Evolutionary conservation across 2,113 vertebrate species (phyloP).

Genomic region (Triplophysa dalaica): DNA sequence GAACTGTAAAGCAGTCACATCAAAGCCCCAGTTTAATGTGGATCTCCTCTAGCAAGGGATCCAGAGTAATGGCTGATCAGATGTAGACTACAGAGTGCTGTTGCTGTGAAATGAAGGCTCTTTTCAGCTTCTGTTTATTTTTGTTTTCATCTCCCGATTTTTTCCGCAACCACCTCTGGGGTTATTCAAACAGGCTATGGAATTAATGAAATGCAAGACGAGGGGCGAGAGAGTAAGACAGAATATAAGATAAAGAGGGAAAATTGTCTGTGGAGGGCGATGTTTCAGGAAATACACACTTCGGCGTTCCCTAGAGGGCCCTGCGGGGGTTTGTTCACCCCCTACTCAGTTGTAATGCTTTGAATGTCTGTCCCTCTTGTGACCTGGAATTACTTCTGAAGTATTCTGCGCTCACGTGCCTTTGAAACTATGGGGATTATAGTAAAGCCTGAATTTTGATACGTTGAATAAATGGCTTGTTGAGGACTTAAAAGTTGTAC

Average conservation of each 20-base stretch:
- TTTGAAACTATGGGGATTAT: slow-evolving; percentile 21
- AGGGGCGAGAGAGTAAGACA: not conserved
- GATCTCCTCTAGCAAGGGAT: slow-evolving; percentile 1
- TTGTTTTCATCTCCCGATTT: slow-evolving; percentile 56
- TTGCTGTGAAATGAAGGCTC: slow-evolving; percentile 11
- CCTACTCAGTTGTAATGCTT: not conserved
- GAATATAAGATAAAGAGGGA: not conserved
- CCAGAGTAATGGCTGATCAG: slow-evolving; percentile 21
- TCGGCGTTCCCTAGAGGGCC: not conserved
- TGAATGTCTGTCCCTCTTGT: slow-evolving; percentile 10
- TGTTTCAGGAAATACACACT: slow-evolving; percentile 12
- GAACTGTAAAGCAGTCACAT: slow-evolving; percentile 30
- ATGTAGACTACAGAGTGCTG: slow-evolving; percentile 10
- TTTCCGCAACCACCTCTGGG: slow-evolving; percentile 49
- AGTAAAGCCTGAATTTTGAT: slow-evolving; percentile 14
- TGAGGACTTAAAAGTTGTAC: not conserved
- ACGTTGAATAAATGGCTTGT: not conserved
- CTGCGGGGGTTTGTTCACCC: not conserved
- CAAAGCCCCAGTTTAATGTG: slow-evolving; percentile 38
- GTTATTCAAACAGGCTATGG: slow-evolving; percentile 57
- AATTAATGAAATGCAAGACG: slow-evolving; percentile 55
- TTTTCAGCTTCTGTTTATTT: slow-evolving; percentile 37
- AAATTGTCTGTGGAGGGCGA: slow-evolving; percentile 25
- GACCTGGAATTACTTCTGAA: slow-evolving; percentile 26
- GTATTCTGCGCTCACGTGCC: not conserved